phyloP scores from a whole-genome alignment of 92 coral and sea anemone species.

The Chrysogorgia sp. region DNA sequence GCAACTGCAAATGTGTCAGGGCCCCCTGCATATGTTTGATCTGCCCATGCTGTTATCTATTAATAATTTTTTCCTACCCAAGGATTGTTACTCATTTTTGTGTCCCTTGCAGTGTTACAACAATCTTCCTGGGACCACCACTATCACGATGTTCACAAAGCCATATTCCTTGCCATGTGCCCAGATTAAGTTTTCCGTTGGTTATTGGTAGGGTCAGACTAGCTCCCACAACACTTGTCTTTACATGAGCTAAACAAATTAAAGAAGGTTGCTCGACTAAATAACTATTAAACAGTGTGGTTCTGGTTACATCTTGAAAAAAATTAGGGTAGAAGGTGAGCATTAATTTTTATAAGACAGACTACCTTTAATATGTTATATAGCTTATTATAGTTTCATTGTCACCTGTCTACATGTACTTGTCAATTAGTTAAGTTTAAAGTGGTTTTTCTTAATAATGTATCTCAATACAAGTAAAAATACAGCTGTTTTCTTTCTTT shows the following conservation, averaged over 20 bases:
- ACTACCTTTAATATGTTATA: not conserved
- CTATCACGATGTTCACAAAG: slow-evolving; percentile 94
- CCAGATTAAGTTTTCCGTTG: slow-evolving; percentile 85
- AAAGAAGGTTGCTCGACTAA: not conserved
- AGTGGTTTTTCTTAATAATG: no score
- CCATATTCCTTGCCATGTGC: slow-evolving; percentile 99
- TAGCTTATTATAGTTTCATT: no score
- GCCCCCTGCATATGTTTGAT: no score
- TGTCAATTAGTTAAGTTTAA: no score
- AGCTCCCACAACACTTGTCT: slow-evolving; percentile 89
- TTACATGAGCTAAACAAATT: slow-evolving; percentile 77
- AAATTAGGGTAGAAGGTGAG: no score
- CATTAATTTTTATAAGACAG: not conserved
- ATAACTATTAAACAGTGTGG: not conserved
- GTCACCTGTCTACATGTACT: no score
- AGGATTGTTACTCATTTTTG: slow-evolving; percentile 51
- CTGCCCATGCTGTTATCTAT: no score
- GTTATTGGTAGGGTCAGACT: slow-evolving; percentile 87
- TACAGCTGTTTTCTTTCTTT: no score
- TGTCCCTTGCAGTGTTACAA: slow-evolving; percentile 92
- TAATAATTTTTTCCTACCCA: no score
- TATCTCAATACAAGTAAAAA: not conserved
- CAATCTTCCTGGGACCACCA: slow-evolving; percentile 79
- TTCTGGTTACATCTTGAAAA: no score
- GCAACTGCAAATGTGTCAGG: no score